Percentiles rank a stretch among this genome's conserved stretches.
These are phyloP conservation scores for Drosophila quadrilineata DNA, from an alignment of 1,140 invertebrate species.

Conservation along the genomic window DNA sequence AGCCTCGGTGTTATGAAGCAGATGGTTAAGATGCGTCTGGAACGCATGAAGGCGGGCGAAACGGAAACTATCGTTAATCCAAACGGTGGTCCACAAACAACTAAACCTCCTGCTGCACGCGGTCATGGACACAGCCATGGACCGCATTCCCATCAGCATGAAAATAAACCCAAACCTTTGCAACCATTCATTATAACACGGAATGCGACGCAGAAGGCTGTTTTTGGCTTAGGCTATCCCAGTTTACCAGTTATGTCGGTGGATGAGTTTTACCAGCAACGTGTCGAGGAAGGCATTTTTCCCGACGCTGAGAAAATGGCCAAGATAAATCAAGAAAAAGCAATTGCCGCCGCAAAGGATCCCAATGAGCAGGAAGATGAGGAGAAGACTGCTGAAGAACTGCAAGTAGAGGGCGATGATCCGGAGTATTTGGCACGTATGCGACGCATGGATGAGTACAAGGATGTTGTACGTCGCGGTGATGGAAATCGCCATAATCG, in stretches of 20 bases:
- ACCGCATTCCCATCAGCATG: conserved; percentile 41
- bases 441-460: conserved; percentile 94
- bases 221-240: conserved; percentile 97
- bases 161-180: conserved; percentile 83
- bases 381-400: conserved; percentile 85
- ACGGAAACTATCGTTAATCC: background rate
- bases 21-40: conserved; percentile 86
- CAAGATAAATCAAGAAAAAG: conserved; percentile 68
- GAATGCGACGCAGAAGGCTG: conserved; percentile 93
- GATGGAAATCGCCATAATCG: conserved; percentile 94
- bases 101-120: background rate
- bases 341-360: conserved; percentile 80
- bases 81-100: background rate
- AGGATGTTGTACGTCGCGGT: conserved; percentile 93
- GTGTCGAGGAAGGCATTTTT: conserved; percentile 90
- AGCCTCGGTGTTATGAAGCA: conserved; percentile 88
- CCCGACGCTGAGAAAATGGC: conserved; percentile 76
- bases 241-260: conserved; percentile 95
- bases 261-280: conserved; percentile 97
- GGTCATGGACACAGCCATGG: conserved; percentile 46
- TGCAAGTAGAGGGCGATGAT: conserved; percentile 89
- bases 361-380: conserved; percentile 84
- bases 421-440: conserved; percentile 85
- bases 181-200: conserved; percentile 96
- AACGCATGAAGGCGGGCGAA: conserved; percentile 29